Conservation (phyloP, 23 tunicate species). For the Clavelina lepadiformis region DNA sequence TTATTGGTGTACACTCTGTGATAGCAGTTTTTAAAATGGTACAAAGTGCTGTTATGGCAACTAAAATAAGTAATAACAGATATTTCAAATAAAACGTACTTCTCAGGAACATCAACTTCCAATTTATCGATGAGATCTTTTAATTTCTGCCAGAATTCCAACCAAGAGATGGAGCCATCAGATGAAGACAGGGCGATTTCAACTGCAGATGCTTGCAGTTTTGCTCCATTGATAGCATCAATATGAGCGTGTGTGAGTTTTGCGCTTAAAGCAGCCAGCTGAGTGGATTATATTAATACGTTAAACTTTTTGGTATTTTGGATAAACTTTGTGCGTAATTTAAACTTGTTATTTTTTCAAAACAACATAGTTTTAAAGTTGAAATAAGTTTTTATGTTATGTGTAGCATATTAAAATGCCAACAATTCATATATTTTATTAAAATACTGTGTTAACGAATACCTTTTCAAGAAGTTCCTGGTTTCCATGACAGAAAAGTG, state of each 20-base stretch:
- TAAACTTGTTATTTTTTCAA: too few species aligned
- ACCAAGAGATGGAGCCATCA: slow-evolving; percentile 19
- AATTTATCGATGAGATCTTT: slow-evolving; percentile 8
- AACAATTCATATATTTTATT: too few species aligned
- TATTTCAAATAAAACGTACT: neutral
- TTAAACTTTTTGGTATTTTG: too few species aligned
- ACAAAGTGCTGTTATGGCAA: neutral
- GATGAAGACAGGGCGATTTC: slow-evolving; percentile 31
- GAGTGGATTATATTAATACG: too few species aligned
- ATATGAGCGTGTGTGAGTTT: slow-evolving; percentile 47
- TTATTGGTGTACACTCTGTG: neutral
- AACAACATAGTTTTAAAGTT: too few species aligned
- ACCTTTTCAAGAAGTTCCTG: slow-evolving; percentile 14
- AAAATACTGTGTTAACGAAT: neutral
- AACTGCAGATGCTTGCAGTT: slow-evolving; percentile 50
- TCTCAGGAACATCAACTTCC: slow-evolving; percentile 1
- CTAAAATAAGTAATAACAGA: neutral
- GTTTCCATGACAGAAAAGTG: slow-evolving; percentile 35
- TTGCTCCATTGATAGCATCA: slow-evolving; percentile 65
- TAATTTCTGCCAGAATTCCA: slow-evolving; percentile 25
- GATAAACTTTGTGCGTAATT: too few species aligned
- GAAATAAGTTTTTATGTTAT: too few species aligned
- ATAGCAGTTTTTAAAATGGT: neutral
- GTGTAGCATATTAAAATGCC: too few species aligned
- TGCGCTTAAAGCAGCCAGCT: slow-evolving; percentile 39